Base-by-base conservation (phyloP, 2,797 vertebrate species). In the Emys orbicularis region DNA sequence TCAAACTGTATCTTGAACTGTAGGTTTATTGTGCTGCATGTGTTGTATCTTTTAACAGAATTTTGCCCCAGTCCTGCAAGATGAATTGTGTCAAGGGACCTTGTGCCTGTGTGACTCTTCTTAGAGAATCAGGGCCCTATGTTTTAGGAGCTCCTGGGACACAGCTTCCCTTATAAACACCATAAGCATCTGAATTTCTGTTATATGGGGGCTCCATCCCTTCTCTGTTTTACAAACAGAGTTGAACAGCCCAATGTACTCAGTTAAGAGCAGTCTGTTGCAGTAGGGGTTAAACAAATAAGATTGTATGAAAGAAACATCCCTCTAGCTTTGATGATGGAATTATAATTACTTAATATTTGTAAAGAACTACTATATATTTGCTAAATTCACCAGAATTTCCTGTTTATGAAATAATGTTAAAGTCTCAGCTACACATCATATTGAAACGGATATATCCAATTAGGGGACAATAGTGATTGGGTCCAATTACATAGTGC, bases 281-380 rank as follows among this genome's bases (percentile, higher is more conserved):
- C 27, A 92, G 21, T 11, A 86, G 87, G 91, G 74, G 54, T 89
- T 81, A 86, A 93, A 82, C 57, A 88, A 93, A 65, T 4, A 16
- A 0, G 5, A 81, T 8, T 10, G 47, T 72, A 15, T 10, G 0
- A 72, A 92, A 77, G 4, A 85, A 93, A 83, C 54, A 37, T 25
- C 31, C 54, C n/a, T 2, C 61, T 31, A 72, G 84, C 4, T n/a
- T 65, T 57, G 84, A 93, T 57, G 41, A 83, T 79, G 90, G 61
- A 96, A 84, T 85, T 8, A 93, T 59, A 86, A 50, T 86, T 82
- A 91, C 52, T 29, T 94, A 37, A 56, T 86, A 49, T 74, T 92
- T 83, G 86, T 9, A 92, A 84, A 37, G 85, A 74, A 54, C 37
- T 87, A 94, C 5, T 0, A 1, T 5, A 4, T 79, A 79, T 56